Conservation (phyloP, 2,888 invertebrate species). For the Colostygia pectinataria region DNA sequence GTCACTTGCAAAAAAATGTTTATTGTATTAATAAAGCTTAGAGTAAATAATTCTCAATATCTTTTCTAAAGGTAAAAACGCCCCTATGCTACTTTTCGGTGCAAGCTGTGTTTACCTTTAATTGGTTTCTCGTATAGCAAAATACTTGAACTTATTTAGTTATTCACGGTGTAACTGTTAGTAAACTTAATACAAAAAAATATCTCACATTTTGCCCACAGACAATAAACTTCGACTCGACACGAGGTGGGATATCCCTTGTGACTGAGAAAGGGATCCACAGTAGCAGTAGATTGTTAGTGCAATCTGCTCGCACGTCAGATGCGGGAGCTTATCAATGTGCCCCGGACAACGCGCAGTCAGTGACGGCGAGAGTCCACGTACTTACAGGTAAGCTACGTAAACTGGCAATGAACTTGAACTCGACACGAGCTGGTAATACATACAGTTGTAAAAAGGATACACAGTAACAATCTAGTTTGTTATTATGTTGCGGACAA, state of each 20-base stretch:
- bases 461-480: conserved; percentile 91
- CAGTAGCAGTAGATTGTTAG: conserved; percentile 91
- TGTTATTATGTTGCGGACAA: conserved; percentile 94
- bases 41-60: too few species aligned
- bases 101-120: too few species aligned
- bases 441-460: conserved; percentile 92
- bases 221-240: conserved; percentile 95
- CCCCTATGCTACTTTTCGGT: too few species aligned
- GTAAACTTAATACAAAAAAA: background rate
- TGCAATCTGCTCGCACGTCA: conserved; percentile 90
- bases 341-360: conserved; percentile 91
- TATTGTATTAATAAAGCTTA: too few species aligned
- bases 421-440: conserved; percentile 95
- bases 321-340: conserved; percentile 94
- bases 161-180: too few species aligned
- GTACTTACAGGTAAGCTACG: conserved; percentile 88
- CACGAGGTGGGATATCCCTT: conserved; percentile 92
- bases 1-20: too few species aligned
- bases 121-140: too few species aligned
- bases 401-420: conserved; percentile 90
- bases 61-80: too few species aligned
- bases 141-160: too few species aligned
- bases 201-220: conserved; percentile 62
- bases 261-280: conserved; percentile 93
- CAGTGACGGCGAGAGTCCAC: conserved; percentile 90